Evolutionary conservation across 2,888 invertebrate genomes (phyloP), one percentile per base, ranked within the genome.

Genomic region (Ichneumon xanthorius): DNA sequence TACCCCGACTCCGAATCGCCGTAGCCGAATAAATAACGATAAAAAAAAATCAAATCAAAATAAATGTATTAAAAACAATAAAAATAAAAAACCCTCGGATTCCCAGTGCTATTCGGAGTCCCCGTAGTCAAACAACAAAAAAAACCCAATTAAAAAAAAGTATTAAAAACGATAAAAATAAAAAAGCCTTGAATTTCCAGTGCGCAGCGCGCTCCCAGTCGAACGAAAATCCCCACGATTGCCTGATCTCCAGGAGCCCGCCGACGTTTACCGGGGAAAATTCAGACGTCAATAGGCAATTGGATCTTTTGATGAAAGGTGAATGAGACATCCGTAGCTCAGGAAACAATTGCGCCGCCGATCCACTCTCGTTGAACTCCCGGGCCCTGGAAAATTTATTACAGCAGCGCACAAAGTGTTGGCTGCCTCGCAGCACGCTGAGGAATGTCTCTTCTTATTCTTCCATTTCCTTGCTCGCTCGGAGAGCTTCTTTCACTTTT

Each of bases 281-380:
- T 9, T 70, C 72, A 16, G 65, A 76, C n/a, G 40, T 81, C 22
- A 68, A 81, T 58, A 84, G 80, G 53, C 85, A 85, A 80, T 73
- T 87, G 50, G 80, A 78, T n/a, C 48, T 85, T 67, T 79, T 88
- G 72, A 76, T 71, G 55, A 86, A 82, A 84, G 85, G 85, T 85
- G 78, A 50, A 45, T 55, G 70, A 75, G 45, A 73, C 22, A 33
- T 16, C 61, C 30, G 40, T 53, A 22, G 3, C 7, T n/a, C 58
- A 19, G 33, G 40, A 48, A 65, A 58, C 19, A 70, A 63, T 68
- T 9, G 40, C 9, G 53, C 68, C 16, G 9, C 19, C 22, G 48
- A 65, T 65, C 16, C 3, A 22, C 19, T 61, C 67, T 72, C 61
- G 40, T 79, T 71, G 37, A 50, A 53, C 30, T 19, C 4, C 33